Evolutionary conservation across 2,888 invertebrate species (phyloP), one percentile per base, ranked within the genome.

Genomic region (Cantharis flavilabris): DNA sequence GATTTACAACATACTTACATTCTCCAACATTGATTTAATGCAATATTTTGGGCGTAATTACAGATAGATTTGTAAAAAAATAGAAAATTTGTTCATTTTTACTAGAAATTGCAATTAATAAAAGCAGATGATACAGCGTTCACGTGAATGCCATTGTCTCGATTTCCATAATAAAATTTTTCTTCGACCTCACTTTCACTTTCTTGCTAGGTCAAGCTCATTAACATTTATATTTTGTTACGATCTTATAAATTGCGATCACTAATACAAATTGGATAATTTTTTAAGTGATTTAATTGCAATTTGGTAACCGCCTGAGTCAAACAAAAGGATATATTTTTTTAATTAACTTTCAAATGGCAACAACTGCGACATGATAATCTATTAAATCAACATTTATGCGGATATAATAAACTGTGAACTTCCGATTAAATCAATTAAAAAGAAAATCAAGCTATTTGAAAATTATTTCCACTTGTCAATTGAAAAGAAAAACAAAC

Each of bases 61-160:
- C 2, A 7, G n/a, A 49, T n/a, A 2, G n/a, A 49, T n/a, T 49
- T 49, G 49, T 49, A n/a, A 49, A 7, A 7, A 49, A 49, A n/a
- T 49, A 49, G n/a, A 49, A 49, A 49, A 49, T 49, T 49, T 49
- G 2, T n/a, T 7, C 7, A 7, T 49, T n/a, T n/a, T n/a, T 9
- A 49, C 49, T 49, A 49, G 49, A 49, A 49, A 49, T 49, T 49
- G 13, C 16, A 69, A 11, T 20, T 78, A 28, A 62, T 80, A 63
- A 78, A 82, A 72, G 13, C 9, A 20, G 23, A 62, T 16, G 49
- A 49, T 49, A n/a, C 49, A 13, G 3, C 49, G n/a, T 49, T 49
- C 49, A n/a, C 49, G n/a, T n/a, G 49, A n/a, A 49, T n/a, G n/a
- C n/a, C n/a, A 49, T 49, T 49, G 49, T 49, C 49, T 49, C 49